A percentile compares a stretch with the other conserved stretches of the same genome.
These are phyloP conservation scores for Sakesphorus luctuosus DNA, from an alignment of 2,113 vertebrate genomes.

Conservation along the genomic window DNA sequence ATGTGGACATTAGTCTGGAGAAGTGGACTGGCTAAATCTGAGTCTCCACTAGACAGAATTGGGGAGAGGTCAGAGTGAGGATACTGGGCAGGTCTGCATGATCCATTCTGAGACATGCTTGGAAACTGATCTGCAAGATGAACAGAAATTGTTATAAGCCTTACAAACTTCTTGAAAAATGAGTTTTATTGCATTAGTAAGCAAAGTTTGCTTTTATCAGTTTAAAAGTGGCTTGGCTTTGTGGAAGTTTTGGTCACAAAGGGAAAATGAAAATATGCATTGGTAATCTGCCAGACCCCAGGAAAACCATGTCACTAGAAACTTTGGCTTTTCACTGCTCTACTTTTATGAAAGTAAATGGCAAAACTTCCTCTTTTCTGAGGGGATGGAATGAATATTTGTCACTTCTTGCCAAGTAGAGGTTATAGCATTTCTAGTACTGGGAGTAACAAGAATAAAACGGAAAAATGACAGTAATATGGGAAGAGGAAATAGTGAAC, in stretches of 20 bases:
- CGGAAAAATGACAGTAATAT: neutral
- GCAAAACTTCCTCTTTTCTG: neutral
- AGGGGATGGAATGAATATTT: neutral
- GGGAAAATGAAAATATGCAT: slow-evolving; percentile 49
- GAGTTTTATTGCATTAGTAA: neutral
- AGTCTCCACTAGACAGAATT: slow-evolving; percentile 84
- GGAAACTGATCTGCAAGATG: slow-evolving; percentile 87
- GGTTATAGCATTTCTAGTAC: neutral
- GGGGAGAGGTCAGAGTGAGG: slow-evolving; percentile 90
- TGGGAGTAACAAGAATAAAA: neutral
- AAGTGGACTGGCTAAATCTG: slow-evolving; percentile 90
- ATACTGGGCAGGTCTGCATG: slow-evolving; percentile 85
- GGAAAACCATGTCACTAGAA: neutral
- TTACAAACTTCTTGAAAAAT: neutral
- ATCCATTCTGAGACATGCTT: slow-evolving; percentile 87
- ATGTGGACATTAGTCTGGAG: slow-evolving; percentile 90
- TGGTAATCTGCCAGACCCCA: slow-evolving; percentile 20
- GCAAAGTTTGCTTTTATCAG: slow-evolving; percentile 11
- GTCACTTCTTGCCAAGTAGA: neutral
- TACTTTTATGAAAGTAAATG: slow-evolving; percentile 11
- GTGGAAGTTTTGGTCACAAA: neutral
- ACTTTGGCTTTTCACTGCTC: neutral
- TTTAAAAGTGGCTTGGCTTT: neutral
- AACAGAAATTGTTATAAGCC: slow-evolving; percentile 36
- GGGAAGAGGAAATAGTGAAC: slow-evolving; percentile 7